Percentiles rank a stretch among this genome's conserved stretches.
These are phyloP conservation scores for Eunapius fragilis DNA, from an alignment of 37 sponge, comb jelly and placozoan genomes.

Conservation along the genomic window DNA sequence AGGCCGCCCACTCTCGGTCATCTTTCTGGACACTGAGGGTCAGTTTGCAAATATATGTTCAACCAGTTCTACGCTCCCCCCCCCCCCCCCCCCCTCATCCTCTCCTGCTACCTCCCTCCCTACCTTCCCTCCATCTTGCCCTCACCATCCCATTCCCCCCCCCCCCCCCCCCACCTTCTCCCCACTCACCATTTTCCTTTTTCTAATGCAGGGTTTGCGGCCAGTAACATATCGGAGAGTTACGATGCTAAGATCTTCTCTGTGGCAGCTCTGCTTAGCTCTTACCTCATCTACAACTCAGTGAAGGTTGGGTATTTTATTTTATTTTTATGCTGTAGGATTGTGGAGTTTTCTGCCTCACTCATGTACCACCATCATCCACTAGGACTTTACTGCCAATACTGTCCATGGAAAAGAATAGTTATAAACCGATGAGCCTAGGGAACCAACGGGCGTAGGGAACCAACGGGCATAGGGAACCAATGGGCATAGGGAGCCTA, in stretches of 20 bases:
- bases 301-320: conserved; percentile 67
- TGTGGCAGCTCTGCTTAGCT: conserved; percentile 88
- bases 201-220: conserved; percentile 82
- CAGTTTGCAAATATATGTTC: background rate
- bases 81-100: background rate
- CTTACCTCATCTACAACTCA: conserved; percentile 94
- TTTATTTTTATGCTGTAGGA: background rate
- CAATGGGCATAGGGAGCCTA: no score
- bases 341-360: background rate
- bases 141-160: background rate
- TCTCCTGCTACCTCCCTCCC: background rate
- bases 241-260: conserved; percentile 97
- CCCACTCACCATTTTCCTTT: background rate
- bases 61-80: no score
- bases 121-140: no score
- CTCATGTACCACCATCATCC: no score
- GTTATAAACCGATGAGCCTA: no score
- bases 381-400: no score
- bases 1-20: conserved; percentile 74
- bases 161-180: background rate
- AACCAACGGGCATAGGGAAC: no score
- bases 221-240: conserved; percentile 86
- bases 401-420: no score
- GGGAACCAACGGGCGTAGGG: no score
- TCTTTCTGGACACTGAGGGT: conserved; percentile 95